Evolutionary conservation across 2,888 invertebrate species (phyloP).

Genomic region (Eudasyphora cyanicolor): DNA sequence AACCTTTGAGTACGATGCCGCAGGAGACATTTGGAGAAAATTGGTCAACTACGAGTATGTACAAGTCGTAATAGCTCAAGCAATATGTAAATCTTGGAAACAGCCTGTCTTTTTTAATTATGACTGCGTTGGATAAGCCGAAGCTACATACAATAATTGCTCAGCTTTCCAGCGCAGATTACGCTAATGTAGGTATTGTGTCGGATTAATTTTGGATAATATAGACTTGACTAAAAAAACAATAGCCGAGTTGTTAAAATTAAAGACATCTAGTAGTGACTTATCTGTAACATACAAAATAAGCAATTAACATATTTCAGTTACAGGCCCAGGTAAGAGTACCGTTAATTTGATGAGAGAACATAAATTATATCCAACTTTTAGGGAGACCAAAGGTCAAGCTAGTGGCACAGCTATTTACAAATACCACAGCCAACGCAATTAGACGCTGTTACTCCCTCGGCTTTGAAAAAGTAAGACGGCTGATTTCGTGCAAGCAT

Average conservation of each 20-base stretch:
- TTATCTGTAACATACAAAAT: neutral
- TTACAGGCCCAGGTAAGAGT: neutral
- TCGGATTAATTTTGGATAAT: neutral
- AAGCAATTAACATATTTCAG: neutral
- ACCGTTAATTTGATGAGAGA: neutral
- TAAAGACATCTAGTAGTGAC: neutral
- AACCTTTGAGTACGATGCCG: too few species aligned
- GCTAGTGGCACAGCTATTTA: constrained; percentile 38
- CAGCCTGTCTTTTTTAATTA: neutral
- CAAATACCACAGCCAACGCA: constrained; percentile 46
- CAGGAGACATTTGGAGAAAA: too few species aligned
- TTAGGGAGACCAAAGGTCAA: constrained; percentile 39
- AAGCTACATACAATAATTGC: neutral
- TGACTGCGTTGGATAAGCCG: neutral
- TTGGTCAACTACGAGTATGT: neutral
- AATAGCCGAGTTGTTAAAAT: neutral
- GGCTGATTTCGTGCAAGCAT: constrained; percentile 61
- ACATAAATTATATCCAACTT: neutral
- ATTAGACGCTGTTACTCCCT: constrained; percentile 20
- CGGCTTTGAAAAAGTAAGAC: constrained; percentile 41
- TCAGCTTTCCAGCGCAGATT: neutral
- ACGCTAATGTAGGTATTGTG: neutral
- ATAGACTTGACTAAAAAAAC: neutral
- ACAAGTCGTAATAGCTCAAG: neutral
- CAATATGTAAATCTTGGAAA: neutral